These are phyloP conservation scores for Rallus limicola DNA, from an alignment of 2,113 vertebrate species.

Conservation along the genomic window DNA sequence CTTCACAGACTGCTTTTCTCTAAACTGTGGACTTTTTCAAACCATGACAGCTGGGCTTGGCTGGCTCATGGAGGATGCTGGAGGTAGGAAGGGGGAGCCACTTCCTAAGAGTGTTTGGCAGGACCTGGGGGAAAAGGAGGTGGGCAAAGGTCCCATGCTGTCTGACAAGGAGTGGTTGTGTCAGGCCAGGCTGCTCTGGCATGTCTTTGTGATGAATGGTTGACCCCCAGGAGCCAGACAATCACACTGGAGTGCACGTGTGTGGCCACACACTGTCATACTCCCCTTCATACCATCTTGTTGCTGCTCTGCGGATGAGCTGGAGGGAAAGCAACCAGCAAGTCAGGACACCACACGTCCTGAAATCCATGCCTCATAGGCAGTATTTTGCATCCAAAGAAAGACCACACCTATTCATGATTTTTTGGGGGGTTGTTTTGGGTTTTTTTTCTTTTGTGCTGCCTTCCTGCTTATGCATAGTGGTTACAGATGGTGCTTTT, in stretches of 20 bases:
- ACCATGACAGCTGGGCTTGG: background rate
- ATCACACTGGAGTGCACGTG: background rate
- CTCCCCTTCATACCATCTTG: background rate
- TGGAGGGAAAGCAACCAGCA: background rate
- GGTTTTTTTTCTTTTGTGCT: background rate
- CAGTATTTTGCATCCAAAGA: background rate
- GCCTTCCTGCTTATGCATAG: accelerated
- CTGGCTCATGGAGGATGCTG: background rate
- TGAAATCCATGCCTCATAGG: background rate
- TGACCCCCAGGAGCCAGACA: background rate
- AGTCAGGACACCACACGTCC: background rate
- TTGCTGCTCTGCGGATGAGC: background rate
- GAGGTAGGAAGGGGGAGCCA: background rate
- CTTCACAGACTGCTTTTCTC: background rate
- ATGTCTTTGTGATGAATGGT: background rate
- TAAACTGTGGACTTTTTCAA: background rate
- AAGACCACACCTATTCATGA: background rate
- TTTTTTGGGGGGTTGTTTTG: background rate
- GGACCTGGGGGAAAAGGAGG: background rate
- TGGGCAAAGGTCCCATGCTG: background rate
- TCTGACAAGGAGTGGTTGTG: background rate
- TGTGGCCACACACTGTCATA: background rate
- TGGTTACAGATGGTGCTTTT: background rate
- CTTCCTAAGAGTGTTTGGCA: background rate
- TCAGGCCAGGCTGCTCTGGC: background rate